phyloP scores from a whole-genome alignment of 2,113 vertebrate genomes.

The Nicator chloris region DNA sequence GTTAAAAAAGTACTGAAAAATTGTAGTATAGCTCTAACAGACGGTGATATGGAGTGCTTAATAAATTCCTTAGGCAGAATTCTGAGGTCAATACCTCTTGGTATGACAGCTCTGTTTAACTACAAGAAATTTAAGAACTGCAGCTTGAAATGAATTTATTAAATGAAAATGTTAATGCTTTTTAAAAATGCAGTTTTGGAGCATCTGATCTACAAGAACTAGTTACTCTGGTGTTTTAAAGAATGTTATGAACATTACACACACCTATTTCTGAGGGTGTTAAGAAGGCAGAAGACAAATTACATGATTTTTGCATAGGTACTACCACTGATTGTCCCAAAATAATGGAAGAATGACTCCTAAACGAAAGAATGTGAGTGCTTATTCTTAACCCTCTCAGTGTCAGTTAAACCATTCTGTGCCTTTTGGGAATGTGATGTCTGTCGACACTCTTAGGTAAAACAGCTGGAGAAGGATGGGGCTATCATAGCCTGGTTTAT shows the following conservation, averaged over 20 bases:
- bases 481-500: neutral
- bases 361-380: neutral
- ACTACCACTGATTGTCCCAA: neutral
- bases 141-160: neutral
- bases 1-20: neutral
- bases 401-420: neutral
- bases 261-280: neutral
- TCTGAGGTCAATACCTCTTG: neutral
- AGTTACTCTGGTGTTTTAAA: neutral
- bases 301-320: neutral
- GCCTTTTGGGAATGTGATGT: neutral
- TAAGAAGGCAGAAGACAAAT: neutral
- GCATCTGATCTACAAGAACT: neutral
- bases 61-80: neutral
- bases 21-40: neutral
- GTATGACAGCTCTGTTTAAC: neutral
- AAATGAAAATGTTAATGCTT: neutral
- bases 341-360: neutral
- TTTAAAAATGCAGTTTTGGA: neutral
- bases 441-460: neutral
- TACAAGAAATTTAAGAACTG: neutral
- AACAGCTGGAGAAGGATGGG: neutral
- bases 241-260: neutral
- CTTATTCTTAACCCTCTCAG: neutral
- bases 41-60: neutral